phyloP scores from a whole-genome alignment of 2,113 vertebrate species.

The Equus quagga region DNA sequence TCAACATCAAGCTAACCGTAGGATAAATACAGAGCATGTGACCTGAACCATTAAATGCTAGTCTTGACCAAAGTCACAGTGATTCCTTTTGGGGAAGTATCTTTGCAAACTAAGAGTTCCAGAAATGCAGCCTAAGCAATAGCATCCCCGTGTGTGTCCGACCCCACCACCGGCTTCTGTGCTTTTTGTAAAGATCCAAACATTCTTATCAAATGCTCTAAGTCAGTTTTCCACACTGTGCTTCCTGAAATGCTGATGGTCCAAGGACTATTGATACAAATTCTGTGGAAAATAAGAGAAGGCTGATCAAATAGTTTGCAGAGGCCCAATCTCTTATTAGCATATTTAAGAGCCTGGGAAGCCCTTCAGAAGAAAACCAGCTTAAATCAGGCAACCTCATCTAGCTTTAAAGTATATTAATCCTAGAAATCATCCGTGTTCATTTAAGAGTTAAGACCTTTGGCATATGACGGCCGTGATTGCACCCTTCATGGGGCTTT shows the following conservation, averaged over 20 bases:
- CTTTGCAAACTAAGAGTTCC: neutral
- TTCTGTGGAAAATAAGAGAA: neutral
- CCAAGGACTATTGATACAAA: neutral
- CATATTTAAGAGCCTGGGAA: neutral
- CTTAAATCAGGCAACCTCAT: neutral
- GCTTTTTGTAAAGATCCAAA: no score
- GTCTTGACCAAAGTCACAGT: neutral
- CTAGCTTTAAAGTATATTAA: neutral
- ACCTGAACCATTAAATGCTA: neutral
- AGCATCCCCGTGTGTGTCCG: no score
- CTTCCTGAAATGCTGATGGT: neutral
- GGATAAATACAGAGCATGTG: neutral
- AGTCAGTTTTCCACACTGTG: neutral
- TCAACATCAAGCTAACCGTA: neutral
- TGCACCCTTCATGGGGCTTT: rapidly evolving
- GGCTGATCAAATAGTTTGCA: neutral
- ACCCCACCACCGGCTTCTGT: no score
- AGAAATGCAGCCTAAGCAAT: neutral
- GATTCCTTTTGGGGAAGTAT: neutral
- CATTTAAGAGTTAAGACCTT: neutral
- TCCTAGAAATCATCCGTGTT: neutral
- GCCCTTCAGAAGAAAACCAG: neutral
- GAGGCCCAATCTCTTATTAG: neutral
- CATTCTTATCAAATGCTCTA: neutral
- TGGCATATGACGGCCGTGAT: rapidly evolving